Evolutionary conservation across 2,888 invertebrate species (phyloP), one percentile per base, ranked within the genome.

Genomic region (Muscina levida): DNA sequence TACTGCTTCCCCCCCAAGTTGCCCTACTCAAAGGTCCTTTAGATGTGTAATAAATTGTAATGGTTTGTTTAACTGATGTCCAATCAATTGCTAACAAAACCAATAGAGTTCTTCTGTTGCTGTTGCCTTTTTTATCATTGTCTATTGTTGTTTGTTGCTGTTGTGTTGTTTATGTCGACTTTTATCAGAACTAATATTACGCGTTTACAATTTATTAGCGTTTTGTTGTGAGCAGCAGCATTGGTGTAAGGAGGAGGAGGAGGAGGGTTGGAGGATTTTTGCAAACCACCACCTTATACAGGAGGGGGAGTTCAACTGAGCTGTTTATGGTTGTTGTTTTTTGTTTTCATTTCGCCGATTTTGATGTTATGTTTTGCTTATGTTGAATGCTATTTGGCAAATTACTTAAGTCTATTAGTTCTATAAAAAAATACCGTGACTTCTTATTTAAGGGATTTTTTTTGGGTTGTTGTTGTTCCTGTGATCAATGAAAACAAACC

Each of bases 401-500:
- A 74, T 72, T 75, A 77, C 76, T 71, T 74, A 81, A 81, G 79
- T 77, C 81, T 76, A 77, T 78, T 80, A 75, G 82, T 77, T 74
- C 72, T 51, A 51, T 70, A 70, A 19, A 71, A 62, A 57, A 57
- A 68, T 17, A 62, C 19, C 31, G 72, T 62, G 73, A 71, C 46
- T 62, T 44, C 39, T 62, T 17, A 68, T 74, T 77, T 59, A 77
- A 75, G 77, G 77, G 73, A 65, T 68, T 53, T 17, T 68, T 57
- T 70, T 51, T 65, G 15, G 51, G 17, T 17, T 62, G 65, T 59
- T 70, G 42, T 62, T 59, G 48, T 72, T 82, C n/a, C 37, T 72
- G 76, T 76, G 24, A 78, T 72, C 72, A 70, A 73, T 66, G 72
- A 85, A 86, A 87, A 86, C 86, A 88, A 88, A 87, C 87, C 88